Percentiles rank a stretch among this genome's conserved stretches.
Conservation (phyloP, 2,797 vertebrate species). For the Thalassophryne amazonica region DNA sequence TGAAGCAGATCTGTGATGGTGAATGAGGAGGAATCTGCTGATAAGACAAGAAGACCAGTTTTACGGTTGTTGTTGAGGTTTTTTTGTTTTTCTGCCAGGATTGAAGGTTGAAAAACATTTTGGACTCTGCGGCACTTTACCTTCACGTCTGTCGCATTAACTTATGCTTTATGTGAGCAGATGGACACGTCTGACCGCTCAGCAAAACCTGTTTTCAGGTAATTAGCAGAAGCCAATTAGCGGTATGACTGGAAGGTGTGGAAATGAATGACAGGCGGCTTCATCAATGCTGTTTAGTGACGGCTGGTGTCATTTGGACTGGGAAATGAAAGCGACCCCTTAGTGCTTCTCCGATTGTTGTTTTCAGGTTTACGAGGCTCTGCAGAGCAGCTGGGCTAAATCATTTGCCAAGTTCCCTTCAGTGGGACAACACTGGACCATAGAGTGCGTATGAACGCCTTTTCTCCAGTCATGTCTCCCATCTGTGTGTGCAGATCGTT, state of each 20-base stretch:
- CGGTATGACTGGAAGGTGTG: conserved; percentile 3
- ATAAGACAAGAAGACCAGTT: no score
- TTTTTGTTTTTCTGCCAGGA: no score
- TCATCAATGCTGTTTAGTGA: conserved; percentile 28
- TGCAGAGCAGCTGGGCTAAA: conserved; percentile 41
- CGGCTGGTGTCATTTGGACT: conserved; percentile 5
- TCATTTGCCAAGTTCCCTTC: conserved; percentile 35
- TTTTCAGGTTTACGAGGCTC: conserved; percentile 43
- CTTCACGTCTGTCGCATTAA: no score
- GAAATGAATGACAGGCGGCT: conserved; percentile 24
- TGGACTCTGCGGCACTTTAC: no score
- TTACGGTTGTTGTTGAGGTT: no score
- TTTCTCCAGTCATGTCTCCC: conserved; percentile 11
- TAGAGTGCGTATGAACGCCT: conserved; percentile 33
- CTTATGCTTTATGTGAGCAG: no score
- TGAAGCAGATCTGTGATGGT: no score
- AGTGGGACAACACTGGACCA: conserved; percentile 42
- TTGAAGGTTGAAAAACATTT: no score
- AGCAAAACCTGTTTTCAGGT: no score
- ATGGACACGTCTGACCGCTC: no score
- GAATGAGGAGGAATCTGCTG: no score
- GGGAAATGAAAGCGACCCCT: conserved; percentile 27
- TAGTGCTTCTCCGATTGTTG: conserved; percentile 38
- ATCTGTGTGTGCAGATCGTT: conserved; percentile 52
- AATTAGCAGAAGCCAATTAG: conserved; percentile 7